These are phyloP conservation scores for Drosophila anceps DNA, from an alignment of 2,888 invertebrate species.

Conservation along the genomic window DNA sequence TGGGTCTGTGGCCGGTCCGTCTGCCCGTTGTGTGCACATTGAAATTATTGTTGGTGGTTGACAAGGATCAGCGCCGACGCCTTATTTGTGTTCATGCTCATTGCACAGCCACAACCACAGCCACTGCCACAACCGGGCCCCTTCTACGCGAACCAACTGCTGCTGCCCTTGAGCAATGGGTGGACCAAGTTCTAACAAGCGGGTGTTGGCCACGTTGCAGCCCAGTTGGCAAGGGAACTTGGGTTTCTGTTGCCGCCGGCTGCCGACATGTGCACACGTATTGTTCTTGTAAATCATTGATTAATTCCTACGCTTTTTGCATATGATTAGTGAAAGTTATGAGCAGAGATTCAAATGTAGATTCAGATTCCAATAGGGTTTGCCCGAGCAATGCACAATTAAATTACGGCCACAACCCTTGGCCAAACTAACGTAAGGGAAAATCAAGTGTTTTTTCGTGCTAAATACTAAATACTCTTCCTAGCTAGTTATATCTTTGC, in stretches of 20 bases:
- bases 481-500: too few relatives aligned
- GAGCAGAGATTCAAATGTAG: slow-evolving; percentile 13
- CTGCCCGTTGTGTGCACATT: slow-evolving; percentile 54
- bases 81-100: slow-evolving; percentile 78
- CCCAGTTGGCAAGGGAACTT: slow-evolving; percentile 42
- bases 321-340: slow-evolving; percentile 73
- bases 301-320: slow-evolving; percentile 82
- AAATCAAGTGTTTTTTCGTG: too few relatives aligned
- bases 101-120: slow-evolving; percentile 56
- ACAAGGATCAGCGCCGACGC: slow-evolving; percentile 83
- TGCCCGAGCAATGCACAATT: slow-evolving; percentile 24
- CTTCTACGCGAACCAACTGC: slow-evolving; percentile 26
- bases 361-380: slow-evolving; percentile 14
- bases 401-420: slow-evolving; percentile 40
- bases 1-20: slow-evolving; percentile 21
- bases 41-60: slow-evolving; percentile 80
- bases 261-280: slow-evolving; percentile 74
- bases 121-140: slow-evolving; percentile 27
- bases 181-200: slow-evolving; percentile 71
- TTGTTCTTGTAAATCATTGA: slow-evolving; percentile 83
- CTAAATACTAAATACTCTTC: slow-evolving; percentile 4
- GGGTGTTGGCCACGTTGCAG: slow-evolving; percentile 62
- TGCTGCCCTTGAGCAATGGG: slow-evolving; percentile 66
- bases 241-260: slow-evolving; percentile 49
- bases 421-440: slow-evolving; percentile 1